Conservation (phyloP, 2,113 vertebrate species). For the Tragelaphus imberbis region DNA sequence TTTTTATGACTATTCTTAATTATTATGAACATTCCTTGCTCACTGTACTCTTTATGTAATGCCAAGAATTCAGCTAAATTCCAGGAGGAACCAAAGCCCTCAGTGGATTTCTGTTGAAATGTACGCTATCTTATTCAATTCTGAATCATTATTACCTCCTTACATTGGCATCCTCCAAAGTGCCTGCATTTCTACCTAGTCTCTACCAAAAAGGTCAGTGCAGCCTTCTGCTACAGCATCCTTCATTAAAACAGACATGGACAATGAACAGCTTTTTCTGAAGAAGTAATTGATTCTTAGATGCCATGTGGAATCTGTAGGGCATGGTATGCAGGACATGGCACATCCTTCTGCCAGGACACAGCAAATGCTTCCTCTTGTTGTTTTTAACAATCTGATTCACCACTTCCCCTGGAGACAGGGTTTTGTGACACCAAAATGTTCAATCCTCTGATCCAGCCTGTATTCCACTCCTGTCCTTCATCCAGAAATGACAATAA, state of each 20-base stretch:
- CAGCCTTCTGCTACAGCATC: background rate
- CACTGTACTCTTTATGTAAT: background rate
- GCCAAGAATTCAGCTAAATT: slow-evolving; percentile 7
- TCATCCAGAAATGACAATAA: background rate
- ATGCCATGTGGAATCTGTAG: background rate
- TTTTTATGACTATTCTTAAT: background rate
- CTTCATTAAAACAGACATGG: background rate
- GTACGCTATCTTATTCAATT: background rate
- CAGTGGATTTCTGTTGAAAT: background rate
- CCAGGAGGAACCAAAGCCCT: background rate
- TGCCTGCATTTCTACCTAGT: background rate
- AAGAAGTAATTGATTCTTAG: background rate
- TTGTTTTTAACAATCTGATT: background rate
- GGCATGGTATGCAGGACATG: background rate
- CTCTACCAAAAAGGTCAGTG: background rate
- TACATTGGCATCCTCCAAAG: background rate
- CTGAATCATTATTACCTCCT: background rate
- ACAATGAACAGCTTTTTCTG: background rate
- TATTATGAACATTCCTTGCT: background rate
- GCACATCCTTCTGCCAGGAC: background rate
- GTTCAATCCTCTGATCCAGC: background rate
- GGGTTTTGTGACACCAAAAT: background rate
- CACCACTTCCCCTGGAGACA: background rate
- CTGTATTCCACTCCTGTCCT: background rate
- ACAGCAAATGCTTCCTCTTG: background rate